These are phyloP conservation scores for Trissoscelio sp. DNA, from an alignment of 2,888 invertebrate species.

Conservation along the genomic window DNA sequence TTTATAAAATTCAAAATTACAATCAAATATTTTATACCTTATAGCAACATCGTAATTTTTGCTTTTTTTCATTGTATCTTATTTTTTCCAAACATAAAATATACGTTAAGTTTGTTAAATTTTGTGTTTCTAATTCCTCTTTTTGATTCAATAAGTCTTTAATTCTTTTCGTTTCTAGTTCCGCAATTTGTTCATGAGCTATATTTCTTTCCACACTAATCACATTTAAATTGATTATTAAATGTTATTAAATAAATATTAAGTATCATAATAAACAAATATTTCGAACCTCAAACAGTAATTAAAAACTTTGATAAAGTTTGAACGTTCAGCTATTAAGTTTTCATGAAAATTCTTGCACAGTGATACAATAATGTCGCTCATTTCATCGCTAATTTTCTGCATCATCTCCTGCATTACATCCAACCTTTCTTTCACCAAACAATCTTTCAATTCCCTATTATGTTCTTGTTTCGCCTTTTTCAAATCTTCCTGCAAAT, in stretches of 20 bases:
- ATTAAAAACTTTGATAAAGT: slow-evolving; percentile 78
- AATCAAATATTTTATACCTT: slow-evolving; percentile 70
- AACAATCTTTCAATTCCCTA: slow-evolving; percentile 71
- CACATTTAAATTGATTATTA: not conserved
- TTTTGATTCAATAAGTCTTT: slow-evolving; percentile 70
- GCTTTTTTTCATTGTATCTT: slow-evolving; percentile 71
- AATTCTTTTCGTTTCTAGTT: slow-evolving; percentile 58
- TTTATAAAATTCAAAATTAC: not conserved
- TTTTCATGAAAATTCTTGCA: slow-evolving; percentile 73
- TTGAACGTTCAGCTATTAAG: slow-evolving; percentile 70
- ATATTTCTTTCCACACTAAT: slow-evolving; percentile 70
- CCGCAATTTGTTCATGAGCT: too few species aligned
- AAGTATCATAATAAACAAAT: not conserved
- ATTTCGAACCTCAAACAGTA: slow-evolving; percentile 74
- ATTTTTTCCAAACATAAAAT: slow-evolving; percentile 74
- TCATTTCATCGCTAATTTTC: slow-evolving; percentile 74
- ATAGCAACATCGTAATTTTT: slow-evolving; percentile 70
- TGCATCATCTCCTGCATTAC: slow-evolving; percentile 73
- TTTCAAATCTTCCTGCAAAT: slow-evolving; percentile 68
- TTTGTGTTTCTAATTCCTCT: slow-evolving; percentile 72
- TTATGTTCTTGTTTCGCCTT: slow-evolving; percentile 63
- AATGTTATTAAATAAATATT: not conserved
- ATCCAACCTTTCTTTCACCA: slow-evolving; percentile 72
- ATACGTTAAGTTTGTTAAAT: slow-evolving; percentile 71
- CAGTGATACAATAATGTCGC: slow-evolving; percentile 70